A percentile compares a stretch with the other conserved stretches of the same genome.
These are phyloP conservation scores for rat (Rattus norvegicus) DNA, from an alignment of 2,113 vertebrate species.

Conservation along the genomic window DNA sequence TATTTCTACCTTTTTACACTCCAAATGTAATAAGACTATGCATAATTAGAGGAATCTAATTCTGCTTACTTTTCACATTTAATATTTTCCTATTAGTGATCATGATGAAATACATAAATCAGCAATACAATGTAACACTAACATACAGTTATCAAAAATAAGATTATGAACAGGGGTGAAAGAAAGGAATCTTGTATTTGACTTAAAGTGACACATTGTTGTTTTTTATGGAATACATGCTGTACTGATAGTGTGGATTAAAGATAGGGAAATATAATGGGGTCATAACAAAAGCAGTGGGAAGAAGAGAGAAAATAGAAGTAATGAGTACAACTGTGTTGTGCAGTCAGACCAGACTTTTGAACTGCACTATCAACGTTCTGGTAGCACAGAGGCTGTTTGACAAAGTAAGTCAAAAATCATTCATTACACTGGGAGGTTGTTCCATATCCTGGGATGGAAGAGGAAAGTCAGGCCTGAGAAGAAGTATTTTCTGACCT, in stretches of 20 bases:
- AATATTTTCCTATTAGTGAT: not conserved
- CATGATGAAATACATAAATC: not conserved
- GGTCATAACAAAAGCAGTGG: accelerated
- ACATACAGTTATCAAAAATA: not conserved
- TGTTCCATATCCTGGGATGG: not conserved
- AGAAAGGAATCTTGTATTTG: not conserved
- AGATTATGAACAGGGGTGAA: not conserved
- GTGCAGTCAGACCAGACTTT: no score
- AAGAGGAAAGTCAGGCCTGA: not conserved
- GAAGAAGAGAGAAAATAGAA: accelerated
- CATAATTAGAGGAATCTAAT: not conserved
- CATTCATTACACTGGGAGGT: not conserved
- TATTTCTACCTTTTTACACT: accelerated
- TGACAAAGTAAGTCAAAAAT: not conserved
- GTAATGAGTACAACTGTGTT: not conserved
- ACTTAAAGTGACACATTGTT: not conserved
- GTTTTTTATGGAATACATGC: accelerated
- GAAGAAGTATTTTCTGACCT: not conserved
- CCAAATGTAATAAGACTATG: not conserved
- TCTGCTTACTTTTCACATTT: not conserved
- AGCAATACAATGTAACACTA: no score
- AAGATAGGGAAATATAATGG: not conserved
- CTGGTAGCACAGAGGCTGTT: not conserved
- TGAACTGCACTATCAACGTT: not conserved
- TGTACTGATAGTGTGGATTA: accelerated